Evolutionary conservation across 2,113 vertebrate species (phyloP).

Genomic region (Condylura cristata): DNA sequence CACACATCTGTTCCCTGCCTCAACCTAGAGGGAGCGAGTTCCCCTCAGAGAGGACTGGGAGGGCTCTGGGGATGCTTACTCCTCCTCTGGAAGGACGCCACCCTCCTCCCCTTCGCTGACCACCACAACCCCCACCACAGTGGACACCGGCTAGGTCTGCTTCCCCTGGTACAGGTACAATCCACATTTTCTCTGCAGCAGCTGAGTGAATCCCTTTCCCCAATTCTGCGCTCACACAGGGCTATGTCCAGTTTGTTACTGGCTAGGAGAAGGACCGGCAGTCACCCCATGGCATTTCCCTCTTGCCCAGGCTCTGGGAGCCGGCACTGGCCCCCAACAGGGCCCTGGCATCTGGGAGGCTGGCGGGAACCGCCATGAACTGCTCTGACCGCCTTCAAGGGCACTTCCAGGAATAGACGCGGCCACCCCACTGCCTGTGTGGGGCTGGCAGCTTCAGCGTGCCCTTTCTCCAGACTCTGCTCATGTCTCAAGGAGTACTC

Average conservation of each 20-base stretch:
- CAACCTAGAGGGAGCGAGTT: not conserved
- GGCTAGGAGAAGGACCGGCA: not conserved
- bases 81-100: not conserved
- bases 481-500: not conserved
- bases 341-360: conserved; percentile 69
- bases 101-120: not conserved
- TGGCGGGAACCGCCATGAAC: conserved; percentile 57
- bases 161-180: accelerated
- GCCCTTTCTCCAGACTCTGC: conserved; percentile 52
- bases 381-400: conserved; percentile 74
- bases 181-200: not conserved
- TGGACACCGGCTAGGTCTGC: not conserved
- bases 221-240: not conserved
- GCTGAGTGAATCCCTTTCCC: not conserved
- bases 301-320: not conserved
- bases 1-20: not conserved
- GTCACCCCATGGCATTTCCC: not conserved
- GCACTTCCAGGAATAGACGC: conserved; percentile 80
- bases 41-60: not conserved
- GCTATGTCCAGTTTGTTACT: not conserved
- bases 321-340: not conserved
- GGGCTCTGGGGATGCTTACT: not conserved
- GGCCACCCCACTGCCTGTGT: conserved; percentile 54
- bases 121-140: not conserved
- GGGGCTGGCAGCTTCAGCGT: conserved; percentile 65